These are phyloP conservation scores for Dugesia japonica DNA, from an alignment of 2,888 invertebrate species.

Conservation along the genomic window DNA sequence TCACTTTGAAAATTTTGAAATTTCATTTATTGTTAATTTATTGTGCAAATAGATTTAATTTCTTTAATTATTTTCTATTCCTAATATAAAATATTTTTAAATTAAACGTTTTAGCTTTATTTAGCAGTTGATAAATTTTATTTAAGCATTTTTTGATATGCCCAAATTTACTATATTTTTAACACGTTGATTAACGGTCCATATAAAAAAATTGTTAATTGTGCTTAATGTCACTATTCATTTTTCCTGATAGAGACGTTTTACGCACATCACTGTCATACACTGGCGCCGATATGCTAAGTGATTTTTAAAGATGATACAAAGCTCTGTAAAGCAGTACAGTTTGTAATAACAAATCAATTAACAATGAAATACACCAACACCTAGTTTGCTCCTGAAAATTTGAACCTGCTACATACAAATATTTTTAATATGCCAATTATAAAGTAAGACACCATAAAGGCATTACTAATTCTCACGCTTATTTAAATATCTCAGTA, in stretches of 20 bases:
- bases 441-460: slow-evolving; percentile 15
- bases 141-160: too few relatives aligned
- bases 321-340: slow-evolving; percentile 7
- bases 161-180: too few relatives aligned
- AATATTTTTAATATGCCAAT: slow-evolving; percentile 9
- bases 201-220: background rate
- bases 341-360: background rate
- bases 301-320: slow-evolving; percentile 15
- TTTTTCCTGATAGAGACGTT: background rate
- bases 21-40: slow-evolving; percentile 15
- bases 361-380: background rate
- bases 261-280: slow-evolving; percentile 13
- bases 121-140: too few relatives aligned
- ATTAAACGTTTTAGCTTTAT: too few relatives aligned
- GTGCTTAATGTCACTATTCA: background rate
- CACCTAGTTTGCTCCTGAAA: slow-evolving; percentile 8
- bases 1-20: background rate
- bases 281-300: slow-evolving; percentile 10
- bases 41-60: slow-evolving; percentile 20
- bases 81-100: too few relatives aligned
- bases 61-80: too few relatives aligned
- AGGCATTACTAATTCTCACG: slow-evolving; percentile 15
- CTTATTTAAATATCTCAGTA: background rate
- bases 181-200: too few relatives aligned
- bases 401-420: slow-evolving; percentile 1